A percentile compares a stretch with the other conserved stretches of the same genome.
Conservation (phyloP, 2,797 vertebrate species). For the Amblyraja radiata region DNA sequence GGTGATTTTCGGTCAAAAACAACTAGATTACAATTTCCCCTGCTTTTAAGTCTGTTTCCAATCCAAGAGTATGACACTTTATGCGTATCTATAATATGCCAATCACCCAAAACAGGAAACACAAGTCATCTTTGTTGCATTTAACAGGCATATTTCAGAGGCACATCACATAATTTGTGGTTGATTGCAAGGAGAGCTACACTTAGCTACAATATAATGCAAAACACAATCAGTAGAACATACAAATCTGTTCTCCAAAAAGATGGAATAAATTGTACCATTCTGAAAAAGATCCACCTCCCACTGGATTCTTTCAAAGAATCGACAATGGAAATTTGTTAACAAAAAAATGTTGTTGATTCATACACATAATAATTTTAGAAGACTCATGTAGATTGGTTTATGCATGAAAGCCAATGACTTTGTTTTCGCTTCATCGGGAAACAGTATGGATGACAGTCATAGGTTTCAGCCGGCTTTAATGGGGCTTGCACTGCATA, state of each 20-base stretch:
- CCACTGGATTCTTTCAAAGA: neutral
- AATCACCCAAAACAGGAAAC: neutral
- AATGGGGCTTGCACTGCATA: neutral
- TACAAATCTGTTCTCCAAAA: neutral
- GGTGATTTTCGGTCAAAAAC: neutral
- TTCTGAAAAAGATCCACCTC: neutral
- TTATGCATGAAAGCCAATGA: no score
- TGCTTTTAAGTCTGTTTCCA: neutral
- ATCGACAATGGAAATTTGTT: neutral
- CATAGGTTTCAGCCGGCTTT: neutral
- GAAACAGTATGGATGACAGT: neutral
- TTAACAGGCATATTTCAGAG: neutral
- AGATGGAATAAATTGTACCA: neutral
- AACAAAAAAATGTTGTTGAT: neutral
- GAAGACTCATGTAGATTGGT: neutral
- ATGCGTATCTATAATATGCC: neutral
- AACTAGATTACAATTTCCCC: neutral
- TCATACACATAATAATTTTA: neutral
- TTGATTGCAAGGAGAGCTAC: neutral
- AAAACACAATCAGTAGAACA: neutral
- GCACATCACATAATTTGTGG: neutral
- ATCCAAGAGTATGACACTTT: neutral
- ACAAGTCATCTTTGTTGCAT: neutral
- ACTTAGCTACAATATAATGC: neutral
- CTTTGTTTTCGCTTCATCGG: neutral